phyloP scores from a whole-genome alignment of 2,113 vertebrate species.

The Egretta garzetta region DNA sequence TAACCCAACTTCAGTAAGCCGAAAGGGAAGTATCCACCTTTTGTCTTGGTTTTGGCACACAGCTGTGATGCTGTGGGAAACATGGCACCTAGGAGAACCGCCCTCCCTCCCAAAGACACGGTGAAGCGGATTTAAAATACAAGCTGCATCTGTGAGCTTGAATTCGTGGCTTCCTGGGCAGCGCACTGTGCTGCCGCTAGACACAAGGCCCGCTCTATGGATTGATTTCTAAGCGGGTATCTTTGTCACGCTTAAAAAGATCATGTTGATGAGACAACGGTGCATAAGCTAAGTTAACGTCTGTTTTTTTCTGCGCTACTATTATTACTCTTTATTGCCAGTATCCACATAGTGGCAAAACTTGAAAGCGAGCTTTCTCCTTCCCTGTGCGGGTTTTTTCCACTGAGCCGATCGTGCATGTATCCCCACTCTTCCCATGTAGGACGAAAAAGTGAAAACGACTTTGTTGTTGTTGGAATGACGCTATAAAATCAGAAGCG shows the following conservation, averaged over 20 bases:
- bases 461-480: neutral
- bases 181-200: neutral
- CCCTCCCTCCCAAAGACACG: neutral
- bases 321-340: neutral
- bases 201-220: neutral
- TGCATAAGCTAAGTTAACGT: neutral
- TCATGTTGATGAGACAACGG: neutral
- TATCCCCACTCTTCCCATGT: neutral
- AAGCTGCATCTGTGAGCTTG: fast-evolving
- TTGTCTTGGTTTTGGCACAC: fast-evolving
- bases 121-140: neutral
- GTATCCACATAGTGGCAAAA: neutral
- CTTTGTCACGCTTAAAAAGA: neutral
- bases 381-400: neutral
- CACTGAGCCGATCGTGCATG: neutral
- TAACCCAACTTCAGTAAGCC: neutral
- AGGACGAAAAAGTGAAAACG: neutral
- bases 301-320: neutral
- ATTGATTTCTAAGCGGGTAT: neutral
- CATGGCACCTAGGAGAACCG: neutral
- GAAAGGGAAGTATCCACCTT: neutral
- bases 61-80: neutral
- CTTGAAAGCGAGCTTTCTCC: neutral
- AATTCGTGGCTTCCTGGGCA: neutral
- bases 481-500: neutral